Evolutionary conservation across 2,113 vertebrate genomes (phyloP).

Genomic region (Vombatus ursinus): DNA sequence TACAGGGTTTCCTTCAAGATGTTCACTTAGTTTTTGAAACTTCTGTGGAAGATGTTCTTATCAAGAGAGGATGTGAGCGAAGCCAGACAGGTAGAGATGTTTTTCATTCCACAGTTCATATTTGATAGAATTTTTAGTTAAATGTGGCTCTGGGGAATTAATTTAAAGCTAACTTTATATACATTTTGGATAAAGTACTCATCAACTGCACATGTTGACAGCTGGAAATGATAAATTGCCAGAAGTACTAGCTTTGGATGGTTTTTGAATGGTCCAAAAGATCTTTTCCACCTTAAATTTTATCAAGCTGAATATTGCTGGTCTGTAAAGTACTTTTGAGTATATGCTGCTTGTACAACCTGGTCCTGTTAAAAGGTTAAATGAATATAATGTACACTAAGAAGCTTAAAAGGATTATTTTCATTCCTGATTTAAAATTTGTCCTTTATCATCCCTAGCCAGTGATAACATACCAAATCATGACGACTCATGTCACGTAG

Average conservation of each 20-base stretch:
- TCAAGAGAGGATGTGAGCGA: conserved; percentile 90
- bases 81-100: conserved; percentile 87
- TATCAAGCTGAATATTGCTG: neutral
- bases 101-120: accelerated
- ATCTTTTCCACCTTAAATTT: neutral
- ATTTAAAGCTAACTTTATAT: neutral
- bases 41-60: conserved; percentile 90
- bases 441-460: neutral
- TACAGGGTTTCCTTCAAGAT: conserved; percentile 95
- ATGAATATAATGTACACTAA: neutral
- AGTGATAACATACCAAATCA: neutral
- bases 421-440: neutral
- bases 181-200: too few relatives aligned
- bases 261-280: neutral
- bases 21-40: conserved; percentile 91
- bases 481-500: neutral
- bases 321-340: neutral
- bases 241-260: neutral
- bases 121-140: accelerated
- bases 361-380: neutral
- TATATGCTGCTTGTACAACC: accelerated
- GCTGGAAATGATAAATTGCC: neutral
- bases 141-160: too few relatives aligned
- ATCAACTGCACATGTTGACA: neutral
- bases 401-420: accelerated